Conservation (phyloP, 2,113 vertebrate species). For the Propithecus coquereli region DNA sequence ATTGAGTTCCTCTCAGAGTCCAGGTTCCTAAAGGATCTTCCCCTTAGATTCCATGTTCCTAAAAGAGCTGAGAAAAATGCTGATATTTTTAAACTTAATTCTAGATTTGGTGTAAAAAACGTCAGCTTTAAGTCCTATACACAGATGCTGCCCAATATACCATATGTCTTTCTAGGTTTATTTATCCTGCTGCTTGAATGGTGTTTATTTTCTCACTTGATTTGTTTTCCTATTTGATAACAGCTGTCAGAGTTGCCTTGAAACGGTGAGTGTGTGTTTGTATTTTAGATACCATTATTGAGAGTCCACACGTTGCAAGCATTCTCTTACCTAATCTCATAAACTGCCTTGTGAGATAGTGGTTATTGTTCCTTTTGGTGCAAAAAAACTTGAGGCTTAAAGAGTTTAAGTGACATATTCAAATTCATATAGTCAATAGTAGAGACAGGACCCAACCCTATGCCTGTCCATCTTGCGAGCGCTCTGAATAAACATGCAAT, state of each 20-base stretch:
- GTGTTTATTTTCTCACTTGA: slow-evolving; percentile 65
- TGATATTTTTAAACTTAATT: slow-evolving; percentile 15
- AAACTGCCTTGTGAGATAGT: background rate
- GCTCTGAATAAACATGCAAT: background rate
- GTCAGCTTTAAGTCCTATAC: background rate
- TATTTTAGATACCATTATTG: background rate
- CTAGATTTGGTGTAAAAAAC: background rate
- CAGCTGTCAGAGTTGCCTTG: slow-evolving; percentile 48
- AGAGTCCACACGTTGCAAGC: background rate
- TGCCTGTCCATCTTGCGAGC: background rate
- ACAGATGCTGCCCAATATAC: slow-evolving; percentile 31
- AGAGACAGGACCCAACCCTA: background rate
- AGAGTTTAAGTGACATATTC: background rate
- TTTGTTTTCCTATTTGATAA: slow-evolving; percentile 68
- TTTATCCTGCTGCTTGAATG: slow-evolving; percentile 50
- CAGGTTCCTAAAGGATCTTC: background rate
- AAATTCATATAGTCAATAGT: background rate
- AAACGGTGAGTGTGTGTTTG: background rate
- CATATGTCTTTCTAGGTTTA: slow-evolving; percentile 44
- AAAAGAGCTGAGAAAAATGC: background rate
- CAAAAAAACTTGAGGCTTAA: background rate
- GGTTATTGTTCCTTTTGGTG: background rate
- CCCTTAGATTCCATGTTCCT: background rate
- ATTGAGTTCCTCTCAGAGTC: background rate
- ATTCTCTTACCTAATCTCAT: background rate